Evolutionary conservation across 2,113 vertebrate genomes (phyloP), one percentile per base, ranked within the genome.

Genomic region (Calidris pugnax): DNA sequence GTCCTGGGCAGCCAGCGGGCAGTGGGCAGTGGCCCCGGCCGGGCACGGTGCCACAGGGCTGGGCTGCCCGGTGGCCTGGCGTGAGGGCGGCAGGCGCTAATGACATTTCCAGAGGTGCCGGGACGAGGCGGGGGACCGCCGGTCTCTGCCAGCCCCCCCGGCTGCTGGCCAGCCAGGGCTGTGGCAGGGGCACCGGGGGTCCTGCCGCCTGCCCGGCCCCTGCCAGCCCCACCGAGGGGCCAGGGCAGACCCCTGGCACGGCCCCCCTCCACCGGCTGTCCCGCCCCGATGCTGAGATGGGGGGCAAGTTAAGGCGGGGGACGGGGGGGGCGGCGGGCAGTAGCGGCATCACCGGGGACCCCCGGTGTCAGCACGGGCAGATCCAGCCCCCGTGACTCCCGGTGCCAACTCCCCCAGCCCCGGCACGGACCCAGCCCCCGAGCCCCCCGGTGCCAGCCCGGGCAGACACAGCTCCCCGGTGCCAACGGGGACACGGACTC

Each of bases 61-160:
- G 27, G 88, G 77, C 91, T 89, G 91, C 88, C 88, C 57, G 4
- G 33, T 9, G 30, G 76, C 81, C 81, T 76, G 68, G 85, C 9
- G 11, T 8, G 62, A 87, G 72, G 76, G 62, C 76, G 3, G 20
- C n/a, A 51, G 57, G 43, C 32, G 33, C 39, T 96, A 90, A 96
- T 96, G 41, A 86, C 89, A 94, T 95, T 96, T 82, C 64, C 95
- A 96, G 95, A 96, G 50, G 39, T 7, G 26, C 30, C 7, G 55
- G 59, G 78, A 64, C 3, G 41, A 90, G 59, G 59, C 35, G 9
- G 73, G 37, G 73, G 69, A 75, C 53, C 1, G n/a, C n/a, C 4
- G 21, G 63, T 37, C 57, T 72, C 51, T 32, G 93, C 56, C 62
- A 53, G 75, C 45, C 9, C 32, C 59, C 12, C 39, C 27, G 6